phyloP scores from a whole-genome alignment of 2,888 invertebrate species.

The Chalcosyrphus nemorum region DNA sequence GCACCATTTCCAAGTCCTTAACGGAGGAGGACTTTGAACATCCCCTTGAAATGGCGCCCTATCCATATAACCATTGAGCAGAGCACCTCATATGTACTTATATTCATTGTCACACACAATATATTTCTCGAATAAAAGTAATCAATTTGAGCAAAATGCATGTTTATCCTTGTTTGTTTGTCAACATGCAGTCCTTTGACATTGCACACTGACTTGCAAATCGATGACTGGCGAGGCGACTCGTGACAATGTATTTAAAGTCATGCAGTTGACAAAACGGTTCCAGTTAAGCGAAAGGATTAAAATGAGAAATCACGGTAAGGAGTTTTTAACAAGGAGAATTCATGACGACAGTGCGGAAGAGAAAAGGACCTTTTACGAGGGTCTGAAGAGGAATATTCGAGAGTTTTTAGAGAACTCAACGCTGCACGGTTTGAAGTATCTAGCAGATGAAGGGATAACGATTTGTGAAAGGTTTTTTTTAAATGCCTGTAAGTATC shows the following conservation, averaged over 20 bases:
- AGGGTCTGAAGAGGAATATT: constrained; percentile 79
- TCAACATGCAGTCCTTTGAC: constrained; percentile 43
- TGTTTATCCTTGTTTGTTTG: constrained; percentile 61
- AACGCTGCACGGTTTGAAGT: constrained; percentile 89
- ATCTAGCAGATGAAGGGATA: constrained; percentile 84
- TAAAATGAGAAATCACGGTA: constrained; percentile 17
- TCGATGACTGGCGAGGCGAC: constrained; percentile 26
- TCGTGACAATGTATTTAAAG: constrained; percentile 37
- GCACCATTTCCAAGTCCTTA: constrained; percentile 32
- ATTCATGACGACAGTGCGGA: neutral
- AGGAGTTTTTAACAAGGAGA: neutral
- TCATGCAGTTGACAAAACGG: neutral
- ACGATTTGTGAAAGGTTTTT: constrained; percentile 79
- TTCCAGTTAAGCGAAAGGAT: constrained; percentile 14
- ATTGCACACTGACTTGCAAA: constrained; percentile 1
- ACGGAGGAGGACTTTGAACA: neutral
- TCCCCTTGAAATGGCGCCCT: constrained; percentile 2
- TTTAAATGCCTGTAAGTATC: neutral
- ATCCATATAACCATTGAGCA: constrained; percentile 28
- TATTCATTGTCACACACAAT: constrained; percentile 20
- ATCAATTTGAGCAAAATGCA: constrained; percentile 50
- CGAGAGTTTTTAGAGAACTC: constrained; percentile 86
- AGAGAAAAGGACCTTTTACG: constrained; percentile 1
- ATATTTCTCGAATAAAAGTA: constrained; percentile 60
- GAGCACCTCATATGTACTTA: too few species aligned